Base-by-base conservation (phyloP, 2,888 invertebrate species). In the Sphinx pinastri region DNA sequence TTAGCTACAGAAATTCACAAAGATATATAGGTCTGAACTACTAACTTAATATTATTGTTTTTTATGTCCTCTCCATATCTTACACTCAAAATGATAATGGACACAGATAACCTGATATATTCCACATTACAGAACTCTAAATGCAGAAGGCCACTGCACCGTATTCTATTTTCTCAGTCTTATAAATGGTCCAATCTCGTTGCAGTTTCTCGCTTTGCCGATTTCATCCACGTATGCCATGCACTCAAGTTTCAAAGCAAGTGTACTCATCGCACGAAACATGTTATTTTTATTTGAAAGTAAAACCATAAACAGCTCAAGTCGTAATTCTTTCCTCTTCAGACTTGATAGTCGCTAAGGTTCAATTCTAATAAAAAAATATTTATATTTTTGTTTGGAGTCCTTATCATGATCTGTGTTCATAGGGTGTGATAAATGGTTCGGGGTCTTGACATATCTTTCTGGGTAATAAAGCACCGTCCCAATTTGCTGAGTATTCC, bases 401-500 rank as follows among this genome's bases (percentile, higher is more conserved):
- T 60, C 11, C 16, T 47, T 63, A 63, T 63, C 63, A 63, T 47
- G 47, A 49, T 49, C 63, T 49, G 19, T 49, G 63, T 49, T 63
- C 69, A 11, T 25, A 60, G 60, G 10, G 59, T 45, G 63, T 63
- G 69, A 63, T 54, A 47, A 69, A 69, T 69, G 63, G 45, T 25
- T 10, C 31, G 49, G 49, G 38, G 38, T 19, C 60, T 38, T 38
- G 52, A 75, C 74, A 69, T 76, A 81, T 79, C 76, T 79, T 79
- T 81, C 77, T 77, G 72, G 76, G 75, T 78, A 80, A 82, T 83
- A 82, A 79, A 79, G 76, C 75, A 71, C 72, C 68, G 76, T 52
- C 73, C 78, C 77, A 80, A 79, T 79, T 52, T 70, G 72, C 73
- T 58, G 69, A 76, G 76, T 69, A 73, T 67, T 59, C 63, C 66